Percentiles rank a stretch among this genome's conserved stretches.
Evolutionary conservation across 2,888 invertebrate genomes (phyloP).

Genomic region (Cephus pygmeus): DNA sequence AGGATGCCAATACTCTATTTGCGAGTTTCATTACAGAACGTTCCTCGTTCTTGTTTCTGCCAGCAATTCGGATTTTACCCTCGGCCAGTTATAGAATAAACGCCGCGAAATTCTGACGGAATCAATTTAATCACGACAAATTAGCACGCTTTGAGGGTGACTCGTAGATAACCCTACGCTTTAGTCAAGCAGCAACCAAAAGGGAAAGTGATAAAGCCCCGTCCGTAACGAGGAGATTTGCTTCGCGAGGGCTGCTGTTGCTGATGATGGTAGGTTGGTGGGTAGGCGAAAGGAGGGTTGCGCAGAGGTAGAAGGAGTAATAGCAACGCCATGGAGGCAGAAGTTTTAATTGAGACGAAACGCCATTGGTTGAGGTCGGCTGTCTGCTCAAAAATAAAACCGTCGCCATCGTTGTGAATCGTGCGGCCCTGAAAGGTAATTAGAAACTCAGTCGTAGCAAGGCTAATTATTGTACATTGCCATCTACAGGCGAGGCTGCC

Average conservation of each 20-base stretch:
- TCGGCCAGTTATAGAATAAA: not conserved
- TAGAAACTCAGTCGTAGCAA: conserved; percentile 17
- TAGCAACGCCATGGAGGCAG: not conserved
- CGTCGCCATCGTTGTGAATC: not conserved
- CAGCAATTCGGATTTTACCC: not conserved
- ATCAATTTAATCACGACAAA: not conserved
- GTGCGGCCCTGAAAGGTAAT: conserved; percentile 10
- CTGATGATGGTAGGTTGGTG: not conserved
- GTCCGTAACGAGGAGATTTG: not conserved
- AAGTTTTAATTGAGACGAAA: not conserved
- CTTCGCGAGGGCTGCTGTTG: not conserved
- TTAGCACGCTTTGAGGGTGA: not conserved
- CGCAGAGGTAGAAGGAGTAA: not conserved
- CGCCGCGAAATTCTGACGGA: not conserved
- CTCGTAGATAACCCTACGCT: not conserved
- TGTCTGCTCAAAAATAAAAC: not conserved
- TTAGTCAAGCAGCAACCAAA: not conserved
- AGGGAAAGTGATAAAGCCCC: not conserved
- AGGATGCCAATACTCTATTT: not conserved
- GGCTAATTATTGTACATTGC: conserved; percentile 19
- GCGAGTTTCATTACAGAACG: not conserved
- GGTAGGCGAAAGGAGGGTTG: not conserved
- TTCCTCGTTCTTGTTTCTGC: not conserved
- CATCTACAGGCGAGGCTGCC: not conserved
- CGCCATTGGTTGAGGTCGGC: not conserved